phyloP scores from a whole-genome alignment of 2,797 vertebrate genomes.

The Gymnothorax reevesii region DNA sequence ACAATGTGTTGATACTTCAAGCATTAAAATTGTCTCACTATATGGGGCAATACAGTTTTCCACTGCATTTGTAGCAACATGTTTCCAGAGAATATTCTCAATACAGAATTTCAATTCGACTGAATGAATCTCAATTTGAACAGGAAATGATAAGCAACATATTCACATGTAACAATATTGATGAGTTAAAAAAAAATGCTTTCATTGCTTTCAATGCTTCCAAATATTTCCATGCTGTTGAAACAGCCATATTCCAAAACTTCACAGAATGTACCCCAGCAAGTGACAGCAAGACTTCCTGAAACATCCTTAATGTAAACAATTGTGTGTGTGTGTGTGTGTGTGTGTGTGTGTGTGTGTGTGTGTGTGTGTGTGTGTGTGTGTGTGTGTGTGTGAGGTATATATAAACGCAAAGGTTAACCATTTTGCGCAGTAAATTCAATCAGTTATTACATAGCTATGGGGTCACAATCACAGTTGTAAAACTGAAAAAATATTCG shows the following conservation, averaged over 20 bases:
- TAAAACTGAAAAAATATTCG: not conserved
- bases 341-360: not conserved
- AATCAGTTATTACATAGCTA: slow-evolving; percentile 6
- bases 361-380: no score
- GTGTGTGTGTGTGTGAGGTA: not conserved
- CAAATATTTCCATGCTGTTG: not conserved
- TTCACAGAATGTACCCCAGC: not conserved
- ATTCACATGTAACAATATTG: not conserved
- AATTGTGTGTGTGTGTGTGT: not conserved
- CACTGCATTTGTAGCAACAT: not conserved
- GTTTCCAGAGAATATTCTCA: not conserved
- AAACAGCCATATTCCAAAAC: slow-evolving; percentile 16
- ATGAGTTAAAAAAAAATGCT: not conserved
- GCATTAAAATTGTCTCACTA: not conserved
- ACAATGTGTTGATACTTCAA: not conserved
- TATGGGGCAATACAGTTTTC: not conserved
- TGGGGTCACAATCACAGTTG: not conserved
- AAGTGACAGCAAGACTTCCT: not conserved
- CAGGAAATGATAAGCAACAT: not conserved
- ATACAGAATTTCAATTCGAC: not conserved
- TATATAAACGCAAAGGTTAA: not conserved
- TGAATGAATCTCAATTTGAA: not conserved
- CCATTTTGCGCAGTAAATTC: not conserved
- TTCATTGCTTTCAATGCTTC: no score
- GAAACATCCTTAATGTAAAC: not conserved